A percentile compares a stretch with the other conserved stretches of the same genome.
phyloP scores from a whole-genome alignment of 1,140 invertebrate species.

The Calycopis cecrops region DNA sequence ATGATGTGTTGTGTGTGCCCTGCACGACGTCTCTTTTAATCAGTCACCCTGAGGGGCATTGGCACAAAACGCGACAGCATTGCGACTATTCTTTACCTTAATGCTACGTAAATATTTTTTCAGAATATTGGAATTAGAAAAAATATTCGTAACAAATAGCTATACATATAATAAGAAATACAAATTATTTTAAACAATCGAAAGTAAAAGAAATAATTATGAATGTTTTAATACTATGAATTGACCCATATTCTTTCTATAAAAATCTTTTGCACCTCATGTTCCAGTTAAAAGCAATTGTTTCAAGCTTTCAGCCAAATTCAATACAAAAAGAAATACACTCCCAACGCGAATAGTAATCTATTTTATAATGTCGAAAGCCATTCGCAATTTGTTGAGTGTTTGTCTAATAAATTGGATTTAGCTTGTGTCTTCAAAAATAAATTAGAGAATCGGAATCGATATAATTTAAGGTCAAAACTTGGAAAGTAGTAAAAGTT shows the following conservation, averaged over 20 bases:
- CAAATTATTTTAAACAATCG: no score
- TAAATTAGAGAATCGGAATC: conserved; percentile 13
- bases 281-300: conserved; percentile 7
- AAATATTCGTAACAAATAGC: no score
- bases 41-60: no score
- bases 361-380: neutral
- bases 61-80: no score
- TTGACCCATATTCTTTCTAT: neutral
- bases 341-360: neutral
- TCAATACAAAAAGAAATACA: neutral
- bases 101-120: no score
- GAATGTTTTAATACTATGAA: no score
- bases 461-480: conserved; percentile 17
- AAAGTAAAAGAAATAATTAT: no score
- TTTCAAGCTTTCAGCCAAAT: neutral
- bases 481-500: conserved; percentile 17
- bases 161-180: no score
- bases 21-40: no score
- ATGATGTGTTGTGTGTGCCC: no score
- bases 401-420: conserved; percentile 6
- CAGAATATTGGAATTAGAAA: no score
- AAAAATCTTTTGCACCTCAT: conserved; percentile 2
- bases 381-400: conserved; percentile 6
- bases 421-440: neutral
- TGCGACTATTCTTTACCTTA: no score